A percentile compares a stretch with the other conserved stretches of the same genome.
Evolutionary conservation across 1,140 invertebrate species (phyloP).

Genomic region (Heliothis virescens): DNA sequence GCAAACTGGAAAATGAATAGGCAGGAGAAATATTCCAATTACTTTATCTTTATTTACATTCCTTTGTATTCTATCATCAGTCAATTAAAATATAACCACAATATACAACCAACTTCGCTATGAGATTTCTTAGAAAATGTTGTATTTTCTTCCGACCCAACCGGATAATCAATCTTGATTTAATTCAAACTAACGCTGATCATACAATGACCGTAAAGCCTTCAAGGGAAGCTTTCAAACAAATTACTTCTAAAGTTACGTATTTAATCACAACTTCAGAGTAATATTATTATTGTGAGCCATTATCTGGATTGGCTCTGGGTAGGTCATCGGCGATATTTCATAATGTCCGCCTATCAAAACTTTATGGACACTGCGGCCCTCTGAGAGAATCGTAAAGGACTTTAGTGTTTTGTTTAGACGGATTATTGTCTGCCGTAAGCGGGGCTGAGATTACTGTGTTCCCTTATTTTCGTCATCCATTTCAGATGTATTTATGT

Average conservation of each 20-base stretch:
- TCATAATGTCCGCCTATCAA: conserved; percentile 49
- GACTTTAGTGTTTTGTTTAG: conserved; percentile 46
- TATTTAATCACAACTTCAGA: conserved; percentile 50
- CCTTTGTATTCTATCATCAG: no score
- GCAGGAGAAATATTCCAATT: no score
- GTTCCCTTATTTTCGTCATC: not conserved
- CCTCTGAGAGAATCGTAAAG: conserved; percentile 38
- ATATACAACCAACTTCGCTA: no score
- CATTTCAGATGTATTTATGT: not conserved
- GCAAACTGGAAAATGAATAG: no score
- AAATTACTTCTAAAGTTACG: conserved; percentile 42
- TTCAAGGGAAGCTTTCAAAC: conserved; percentile 35
- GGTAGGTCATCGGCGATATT: conserved; percentile 41
- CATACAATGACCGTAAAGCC: conserved; percentile 30
- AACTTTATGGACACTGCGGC: conserved; percentile 40
- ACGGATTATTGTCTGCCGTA: conserved; percentile 29
- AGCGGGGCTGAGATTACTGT: conserved; percentile 7
- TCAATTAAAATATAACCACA: no score
- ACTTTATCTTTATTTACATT: no score
- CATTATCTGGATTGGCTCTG: conserved; percentile 43
- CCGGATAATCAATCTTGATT: conserved; percentile 9
- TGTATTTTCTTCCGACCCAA: not conserved
- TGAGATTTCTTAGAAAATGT: no score
- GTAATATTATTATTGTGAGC: conserved; percentile 46
- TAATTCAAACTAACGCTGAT: conserved; percentile 1